A percentile compares a stretch with the other conserved stretches of the same genome.
Evolutionary conservation across 2,888 invertebrate species (phyloP).

Genomic region (Saturnia pavonia): DNA sequence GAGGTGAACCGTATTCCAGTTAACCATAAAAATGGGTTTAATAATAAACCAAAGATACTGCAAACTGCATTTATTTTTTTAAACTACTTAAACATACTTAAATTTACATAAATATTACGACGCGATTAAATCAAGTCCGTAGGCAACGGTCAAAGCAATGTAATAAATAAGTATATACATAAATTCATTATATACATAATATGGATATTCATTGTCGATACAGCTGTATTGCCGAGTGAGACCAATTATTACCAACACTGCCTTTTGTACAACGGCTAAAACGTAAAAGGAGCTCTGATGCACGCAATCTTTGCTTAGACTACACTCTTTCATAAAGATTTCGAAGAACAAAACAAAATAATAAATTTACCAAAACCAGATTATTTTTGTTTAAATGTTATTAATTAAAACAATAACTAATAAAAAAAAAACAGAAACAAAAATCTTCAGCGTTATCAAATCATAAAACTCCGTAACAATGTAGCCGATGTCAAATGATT

Average conservation of each 20-base stretch:
- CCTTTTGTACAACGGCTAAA: constrained; percentile 38
- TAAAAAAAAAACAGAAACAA: not conserved
- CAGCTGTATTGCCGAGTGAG: constrained; percentile 22
- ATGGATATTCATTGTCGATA: constrained; percentile 46
- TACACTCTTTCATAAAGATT: constrained; percentile 3
- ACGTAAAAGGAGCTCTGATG: constrained; percentile 37
- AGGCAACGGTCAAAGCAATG: constrained; percentile 78
- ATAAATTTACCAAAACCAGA: not conserved
- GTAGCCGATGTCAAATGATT: constrained; percentile 38
- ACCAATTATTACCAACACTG: constrained; percentile 27
- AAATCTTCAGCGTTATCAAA: not conserved
- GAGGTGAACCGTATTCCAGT: not conserved
- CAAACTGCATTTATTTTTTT: constrained; percentile 73
- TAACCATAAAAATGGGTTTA: not conserved
- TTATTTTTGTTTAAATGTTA: not conserved
- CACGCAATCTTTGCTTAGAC: constrained; percentile 8
- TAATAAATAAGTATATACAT: constrained; percentile 69
- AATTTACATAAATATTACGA: constrained; percentile 69
- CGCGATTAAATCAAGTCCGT: constrained; percentile 78
- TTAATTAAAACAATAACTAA: not conserved
- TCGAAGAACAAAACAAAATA: constrained; percentile 3
- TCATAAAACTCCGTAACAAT: constrained; percentile 31
- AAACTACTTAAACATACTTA: constrained; percentile 65
- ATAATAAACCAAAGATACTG: constrained; percentile 41
- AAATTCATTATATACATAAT: constrained; percentile 42